phyloP scores from a whole-genome alignment of 2,888 invertebrate genomes.

The Melangyna quadrimaculata region DNA sequence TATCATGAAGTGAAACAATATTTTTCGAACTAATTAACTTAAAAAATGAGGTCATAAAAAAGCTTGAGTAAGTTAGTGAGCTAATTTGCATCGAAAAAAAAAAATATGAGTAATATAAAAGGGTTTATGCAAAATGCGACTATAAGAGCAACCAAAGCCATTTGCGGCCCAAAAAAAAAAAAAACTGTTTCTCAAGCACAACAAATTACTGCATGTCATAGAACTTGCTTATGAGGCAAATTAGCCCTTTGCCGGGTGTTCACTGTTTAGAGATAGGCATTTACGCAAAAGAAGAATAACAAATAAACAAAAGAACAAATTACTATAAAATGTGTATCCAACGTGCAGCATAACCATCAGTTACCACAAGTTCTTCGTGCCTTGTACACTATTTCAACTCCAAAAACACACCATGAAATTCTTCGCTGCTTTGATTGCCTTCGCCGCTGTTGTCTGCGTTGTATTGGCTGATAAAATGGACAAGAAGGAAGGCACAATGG shows the following conservation, averaged over 20 bases:
- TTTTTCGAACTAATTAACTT: too few species aligned
- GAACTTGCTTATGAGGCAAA: background rate
- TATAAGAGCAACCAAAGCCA: background rate
- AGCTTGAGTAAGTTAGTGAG: background rate
- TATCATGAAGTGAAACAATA: too few species aligned
- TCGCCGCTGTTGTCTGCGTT: slow-evolving; percentile 74
- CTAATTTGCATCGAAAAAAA: background rate
- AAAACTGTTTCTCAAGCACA: background rate
- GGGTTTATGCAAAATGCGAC: background rate
- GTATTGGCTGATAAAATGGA: slow-evolving; percentile 73
- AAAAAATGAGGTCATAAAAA: too few species aligned
- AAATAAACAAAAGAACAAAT: background rate
- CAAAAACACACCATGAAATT: slow-evolving; percentile 74
- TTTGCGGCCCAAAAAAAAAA: background rate
- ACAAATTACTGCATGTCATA: background rate
- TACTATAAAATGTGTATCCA: background rate
- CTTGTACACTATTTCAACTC: background rate
- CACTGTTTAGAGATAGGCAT: background rate
- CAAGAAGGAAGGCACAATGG: slow-evolving; percentile 23
- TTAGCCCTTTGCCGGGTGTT: background rate
- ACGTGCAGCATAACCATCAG: background rate
- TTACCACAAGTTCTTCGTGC: slow-evolving; percentile 18
- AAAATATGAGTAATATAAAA: background rate
- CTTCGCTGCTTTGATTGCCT: slow-evolving; percentile 74
- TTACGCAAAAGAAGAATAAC: background rate